Percentiles rank a stretch among this genome's conserved stretches.
These are phyloP conservation scores for Epizoanthus ramosus DNA, from an alignment of 92 coral and sea anemone genomes.

Conservation along the genomic window DNA sequence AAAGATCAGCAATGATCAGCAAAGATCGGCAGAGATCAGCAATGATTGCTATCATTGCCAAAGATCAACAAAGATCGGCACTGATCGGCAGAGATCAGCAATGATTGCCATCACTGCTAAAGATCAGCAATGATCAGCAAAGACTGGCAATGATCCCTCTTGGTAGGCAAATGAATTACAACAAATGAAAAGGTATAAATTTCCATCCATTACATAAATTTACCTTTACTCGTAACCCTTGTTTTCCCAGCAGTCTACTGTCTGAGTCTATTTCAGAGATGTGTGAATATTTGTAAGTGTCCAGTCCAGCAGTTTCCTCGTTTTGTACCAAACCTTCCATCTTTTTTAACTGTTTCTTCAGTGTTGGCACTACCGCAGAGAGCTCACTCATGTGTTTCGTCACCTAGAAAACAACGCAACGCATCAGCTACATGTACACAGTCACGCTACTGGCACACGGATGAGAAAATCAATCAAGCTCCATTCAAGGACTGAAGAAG, in stretches of 20 bases:
- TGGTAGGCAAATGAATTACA: too few species aligned
- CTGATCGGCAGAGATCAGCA: too few species aligned
- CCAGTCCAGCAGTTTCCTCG: slow-evolving; percentile 63
- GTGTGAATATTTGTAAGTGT: slow-evolving; percentile 81
- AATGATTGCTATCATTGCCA: too few species aligned
- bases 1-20: too few species aligned
- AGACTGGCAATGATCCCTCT: too few species aligned
- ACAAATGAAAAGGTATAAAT: background rate
- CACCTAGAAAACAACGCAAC: slow-evolving; percentile 50
- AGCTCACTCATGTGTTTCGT: slow-evolving; percentile 77
- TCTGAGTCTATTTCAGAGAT: slow-evolving; percentile 83
- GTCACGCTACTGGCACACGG: background rate
- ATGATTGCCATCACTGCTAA: too few species aligned
- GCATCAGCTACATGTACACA: background rate
- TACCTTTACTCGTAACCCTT: slow-evolving; percentile 94
- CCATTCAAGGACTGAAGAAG: too few species aligned
- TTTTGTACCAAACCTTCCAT: slow-evolving; percentile 51
- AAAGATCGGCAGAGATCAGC: too few species aligned
- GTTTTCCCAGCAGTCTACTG: slow-evolving; percentile 87
- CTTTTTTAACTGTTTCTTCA: slow-evolving; percentile 68
- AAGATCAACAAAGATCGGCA: too few species aligned
- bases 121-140: too few species aligned
- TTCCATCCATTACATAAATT: background rate
- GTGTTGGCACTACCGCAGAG: slow-evolving; percentile 74
- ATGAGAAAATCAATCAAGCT: background rate